Evolutionary conservation across 2,888 invertebrate genomes (phyloP), one percentile per base, ranked within the genome.

Genomic region (Tetrapedia diversipes): DNA sequence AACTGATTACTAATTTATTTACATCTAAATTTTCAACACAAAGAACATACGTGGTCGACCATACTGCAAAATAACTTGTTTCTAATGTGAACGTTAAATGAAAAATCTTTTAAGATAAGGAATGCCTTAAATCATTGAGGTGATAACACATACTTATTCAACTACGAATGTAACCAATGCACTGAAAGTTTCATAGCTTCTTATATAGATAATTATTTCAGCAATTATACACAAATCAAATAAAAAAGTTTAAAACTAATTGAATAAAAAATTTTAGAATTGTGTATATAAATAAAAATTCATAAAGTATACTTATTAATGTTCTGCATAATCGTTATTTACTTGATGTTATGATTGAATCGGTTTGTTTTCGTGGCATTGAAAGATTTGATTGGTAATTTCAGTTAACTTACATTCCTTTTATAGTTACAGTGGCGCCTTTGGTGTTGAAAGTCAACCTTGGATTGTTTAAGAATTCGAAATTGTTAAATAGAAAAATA

Each of bases 51-150:
- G 27, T 49, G 27, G 10, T 29, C 29, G 45, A 10, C 39, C 43
- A 39, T 65, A 64, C 53, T 70, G 53, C 57, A 41, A 59, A 67
- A 43, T 66, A 60, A 60, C 75, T 75, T 51, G 68, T 78, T 54
- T 63, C 47, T 56, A 49, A 45, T 32, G n/a, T 37, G 75, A 73
- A 51, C 47, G 41, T 60, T 53, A 82, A 77, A 70, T 68, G 59
- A 78, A 74, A 75, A 79, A 75, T 69, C 75, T 16, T 54, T 59
- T 53, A n/a, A 85, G 87, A 88, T 88, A 87, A 89, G 84, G 47
- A 71, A 60, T 61, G 75, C 82, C 78, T 84, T 88, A 86, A 89
- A 88, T 88, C 85, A 87, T 82, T 67, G n/a, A 64, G 37, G 34
- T 60, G 88, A 89, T 89, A 89, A 89, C 82, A 59, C 75, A 22